Base-by-base conservation (phyloP, 2,113 vertebrate species). In the Chionodraco myersi region DNA sequence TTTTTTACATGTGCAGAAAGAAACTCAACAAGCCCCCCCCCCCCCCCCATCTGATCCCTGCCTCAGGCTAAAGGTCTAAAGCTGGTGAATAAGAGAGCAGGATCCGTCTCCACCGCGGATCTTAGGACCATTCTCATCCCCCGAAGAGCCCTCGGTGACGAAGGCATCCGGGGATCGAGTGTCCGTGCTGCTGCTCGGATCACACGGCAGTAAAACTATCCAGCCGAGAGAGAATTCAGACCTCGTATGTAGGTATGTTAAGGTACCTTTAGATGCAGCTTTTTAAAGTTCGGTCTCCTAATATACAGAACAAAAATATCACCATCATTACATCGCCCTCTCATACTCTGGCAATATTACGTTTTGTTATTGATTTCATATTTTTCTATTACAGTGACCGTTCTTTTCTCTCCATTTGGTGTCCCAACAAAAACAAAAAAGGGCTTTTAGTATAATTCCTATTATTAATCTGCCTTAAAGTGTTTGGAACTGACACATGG, bases 1-100 rank as follows among this genome's bases (percentile, higher is more conserved):
- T 61, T 60, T 60, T n/a, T n/a, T 47, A 56, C 7, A 26, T 21
- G 3, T 14, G 16, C 41, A 48, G 69, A 79, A 79, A 72, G 14
- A 23, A 41, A 75, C 49, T 48, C 67, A 82, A 48, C 79, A 18
- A 41, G 60, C 72, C 41, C 51, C 72, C 21, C 21, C 21, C 21
- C 21, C 21, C 21, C 21, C 21, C 12, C 72, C 12, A 78, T 63
- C 41, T 69, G 83, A 86, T 69, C 48, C 41, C 53, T n/a, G 62
- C 66, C 71, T 65, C 2, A 82, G 62, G 64, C 81, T 73, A 49
- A 86, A 30, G 81, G 56, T 82, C 82, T 84, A 75, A 88, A 93
- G 65, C 79, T 86, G 84, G 81, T 94, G 84, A 94, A 94, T 95
- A 94, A 95, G 94, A 93, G 91, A 94, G 89, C 79, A 92, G 89